These are phyloP conservation scores for Escarpia spicata DNA, from an alignment of 2,888 invertebrate species.

Conservation along the genomic window DNA sequence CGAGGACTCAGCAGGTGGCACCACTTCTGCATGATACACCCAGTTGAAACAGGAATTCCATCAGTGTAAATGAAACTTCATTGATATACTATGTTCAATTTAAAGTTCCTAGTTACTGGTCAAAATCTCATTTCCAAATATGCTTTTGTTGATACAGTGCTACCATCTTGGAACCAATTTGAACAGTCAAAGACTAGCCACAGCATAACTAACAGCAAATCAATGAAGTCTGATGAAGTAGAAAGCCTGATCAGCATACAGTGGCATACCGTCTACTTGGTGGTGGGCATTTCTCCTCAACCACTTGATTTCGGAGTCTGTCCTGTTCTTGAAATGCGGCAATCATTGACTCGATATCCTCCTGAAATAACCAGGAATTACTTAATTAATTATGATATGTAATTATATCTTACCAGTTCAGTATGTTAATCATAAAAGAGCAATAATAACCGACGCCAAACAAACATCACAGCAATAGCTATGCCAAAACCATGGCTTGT, in stretches of 20 bases:
- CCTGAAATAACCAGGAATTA: conserved; percentile 45
- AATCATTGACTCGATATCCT: conserved; percentile 61
- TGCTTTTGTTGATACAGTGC: background rate
- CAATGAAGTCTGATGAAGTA: background rate
- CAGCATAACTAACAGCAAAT: background rate
- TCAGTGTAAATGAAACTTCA: background rate
- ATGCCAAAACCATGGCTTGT: too few species aligned
- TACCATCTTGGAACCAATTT: background rate
- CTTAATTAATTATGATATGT: background rate
- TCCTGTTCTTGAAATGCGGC: conserved; percentile 72
- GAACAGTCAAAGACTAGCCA: background rate
- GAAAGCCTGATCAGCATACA: background rate
- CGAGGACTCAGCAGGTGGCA: background rate
- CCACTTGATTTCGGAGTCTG: conserved; percentile 74
- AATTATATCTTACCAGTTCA: background rate
- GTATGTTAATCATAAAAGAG: too few species aligned
- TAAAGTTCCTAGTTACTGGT: too few species aligned
- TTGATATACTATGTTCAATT: background rate
- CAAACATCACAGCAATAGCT: too few species aligned
- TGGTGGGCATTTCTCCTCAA: conserved; percentile 61
- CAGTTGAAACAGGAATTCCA: background rate
- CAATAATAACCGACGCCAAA: too few species aligned
- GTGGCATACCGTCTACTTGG: conserved; percentile 60
- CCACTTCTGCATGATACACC: background rate
- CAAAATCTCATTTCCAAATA: background rate